These are phyloP conservation scores for cattle (Bos taurus) DNA, from an alignment of 2,113 vertebrate species.

Conservation along the genomic window ARS-UCD2.0 NC_037337.1:32344001-32344500, in stretches of 20 bases:
- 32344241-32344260: not conserved
- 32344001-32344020: not conserved
- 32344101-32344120: not conserved
- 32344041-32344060: not conserved
- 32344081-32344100: not conserved
- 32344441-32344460: not conserved
- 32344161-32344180: not conserved
- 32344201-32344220: not conserved
- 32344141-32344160: not conserved
- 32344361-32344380: not conserved
- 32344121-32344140: not conserved
- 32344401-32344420: not conserved
- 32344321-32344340: not conserved
- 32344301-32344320: not conserved
- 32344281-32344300: not conserved
- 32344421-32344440: not conserved
- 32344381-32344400: not conserved
- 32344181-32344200: not conserved
- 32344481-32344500: not conserved
- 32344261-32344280: not conserved
- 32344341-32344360: not conserved
- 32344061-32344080: not conserved
- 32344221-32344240: not conserved
- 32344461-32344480: not conserved
- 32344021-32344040: not conserved